These are phyloP conservation scores for Ephydatia muelleri DNA, from an alignment of 37 sponge, comb jelly and placozoan species.

Conservation along the genomic window DNA sequence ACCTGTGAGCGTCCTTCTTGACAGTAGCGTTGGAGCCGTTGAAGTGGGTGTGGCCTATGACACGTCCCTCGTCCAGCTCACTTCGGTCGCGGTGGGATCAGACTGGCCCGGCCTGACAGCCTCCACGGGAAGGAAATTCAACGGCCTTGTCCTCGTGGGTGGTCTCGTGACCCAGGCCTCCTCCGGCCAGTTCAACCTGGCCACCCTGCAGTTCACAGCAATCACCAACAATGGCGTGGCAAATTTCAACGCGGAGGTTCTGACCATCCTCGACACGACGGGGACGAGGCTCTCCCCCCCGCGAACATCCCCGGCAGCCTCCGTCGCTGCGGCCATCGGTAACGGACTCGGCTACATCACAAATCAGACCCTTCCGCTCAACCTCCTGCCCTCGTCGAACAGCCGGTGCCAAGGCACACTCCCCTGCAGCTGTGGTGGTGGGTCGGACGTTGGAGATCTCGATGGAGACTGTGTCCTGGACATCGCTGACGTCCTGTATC, in stretches of 20 bases:
- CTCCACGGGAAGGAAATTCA: constrained; percentile 27
- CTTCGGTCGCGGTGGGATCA: constrained; percentile 8
- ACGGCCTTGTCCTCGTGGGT: constrained; percentile 61
- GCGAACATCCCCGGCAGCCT: constrained; percentile 47
- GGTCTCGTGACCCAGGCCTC: constrained; percentile 19
- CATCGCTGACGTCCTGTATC: constrained; percentile 41
- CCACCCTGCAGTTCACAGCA: constrained; percentile 45
- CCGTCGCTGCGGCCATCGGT: constrained; percentile 28
- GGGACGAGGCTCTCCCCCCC: neutral
- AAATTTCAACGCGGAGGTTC: constrained; percentile 15
- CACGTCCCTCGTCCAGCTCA: constrained; percentile 14
- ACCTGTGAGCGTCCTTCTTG: constrained; percentile 44
- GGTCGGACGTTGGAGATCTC: constrained; percentile 56
- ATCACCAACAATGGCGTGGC: constrained; percentile 9
- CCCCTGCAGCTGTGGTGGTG: constrained; percentile 37
- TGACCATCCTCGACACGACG: constrained; percentile 21
- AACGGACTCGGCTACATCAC: neutral
- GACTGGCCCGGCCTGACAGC: constrained; percentile 35
- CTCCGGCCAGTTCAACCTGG: constrained; percentile 25
- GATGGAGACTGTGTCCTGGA: constrained; percentile 79
- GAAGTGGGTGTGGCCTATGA: constrained; percentile 65
- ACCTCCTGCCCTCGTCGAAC: neutral
- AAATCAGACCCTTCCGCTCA: neutral
- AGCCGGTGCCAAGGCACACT: constrained; percentile 26
- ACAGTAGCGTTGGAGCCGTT: constrained; percentile 30